Percentiles rank a stretch among this genome's conserved stretches.
These are phyloP conservation scores for Oikopleura vanhoeffeni DNA, from an alignment of 23 tunicate species.

Conservation along the genomic window DNA sequence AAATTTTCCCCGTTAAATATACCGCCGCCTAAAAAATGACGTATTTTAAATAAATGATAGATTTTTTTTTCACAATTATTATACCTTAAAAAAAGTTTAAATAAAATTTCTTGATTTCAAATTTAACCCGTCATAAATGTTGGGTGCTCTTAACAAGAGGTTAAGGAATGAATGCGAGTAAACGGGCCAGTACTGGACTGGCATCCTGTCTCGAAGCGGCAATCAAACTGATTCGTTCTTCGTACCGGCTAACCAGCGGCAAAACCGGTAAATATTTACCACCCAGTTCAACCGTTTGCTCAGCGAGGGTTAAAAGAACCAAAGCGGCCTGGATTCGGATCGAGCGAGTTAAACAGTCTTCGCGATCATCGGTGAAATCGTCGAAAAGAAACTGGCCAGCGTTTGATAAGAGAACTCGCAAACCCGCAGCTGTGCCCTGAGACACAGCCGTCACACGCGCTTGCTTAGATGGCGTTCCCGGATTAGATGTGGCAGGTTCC, in stretches of 20 bases:
- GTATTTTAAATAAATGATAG: too few relatives aligned
- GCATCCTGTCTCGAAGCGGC: slow-evolving; percentile 9
- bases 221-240: not conserved
- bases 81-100: too few relatives aligned
- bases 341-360: slow-evolving; percentile 1
- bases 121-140: too few relatives aligned
- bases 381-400: slow-evolving; percentile 1
- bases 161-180: slow-evolving; percentile 15
- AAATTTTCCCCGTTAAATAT: too few relatives aligned
- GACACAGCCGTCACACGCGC: not conserved
- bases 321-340: not conserved
- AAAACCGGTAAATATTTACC: not conserved
- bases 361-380: slow-evolving; percentile 14
- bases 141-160: too few relatives aligned
- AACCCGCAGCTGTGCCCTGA: not conserved
- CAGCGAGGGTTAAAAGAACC: not conserved
- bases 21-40: too few relatives aligned
- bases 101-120: not conserved
- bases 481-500: not conserved
- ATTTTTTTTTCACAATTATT: too few relatives aligned
- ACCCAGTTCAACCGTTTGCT: not conserved
- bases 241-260: not conserved
- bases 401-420: slow-evolving; percentile 7
- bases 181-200: not conserved
- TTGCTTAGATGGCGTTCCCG: not conserved